phyloP scores from a whole-genome alignment of 2,113 vertebrate genomes.

The Microcebus jonahi region DNA sequence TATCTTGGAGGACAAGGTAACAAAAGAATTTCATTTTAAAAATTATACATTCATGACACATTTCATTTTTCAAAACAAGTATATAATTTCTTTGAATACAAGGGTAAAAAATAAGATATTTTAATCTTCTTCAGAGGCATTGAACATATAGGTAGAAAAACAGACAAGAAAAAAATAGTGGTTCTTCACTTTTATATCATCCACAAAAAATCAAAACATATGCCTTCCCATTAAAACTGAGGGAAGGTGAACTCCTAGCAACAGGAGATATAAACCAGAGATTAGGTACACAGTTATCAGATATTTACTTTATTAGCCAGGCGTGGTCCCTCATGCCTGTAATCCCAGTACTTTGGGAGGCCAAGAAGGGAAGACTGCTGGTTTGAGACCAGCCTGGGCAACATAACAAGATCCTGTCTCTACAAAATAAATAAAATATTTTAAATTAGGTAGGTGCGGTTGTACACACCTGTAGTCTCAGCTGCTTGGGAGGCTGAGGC shows the following conservation, averaged over 20 bases:
- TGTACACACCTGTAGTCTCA: too few species aligned
- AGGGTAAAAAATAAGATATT: background rate
- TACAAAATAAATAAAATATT: too few species aligned
- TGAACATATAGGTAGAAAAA: background rate
- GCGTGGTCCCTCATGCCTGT: too few species aligned
- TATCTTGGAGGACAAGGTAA: background rate
- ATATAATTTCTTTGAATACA: background rate
- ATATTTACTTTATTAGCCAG: background rate
- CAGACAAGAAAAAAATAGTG: background rate
- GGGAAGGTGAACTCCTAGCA: background rate
- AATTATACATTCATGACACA: background rate
- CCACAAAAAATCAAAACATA: background rate
- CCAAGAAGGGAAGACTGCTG: too few species aligned
- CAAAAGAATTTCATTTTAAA: constrained; percentile 7
- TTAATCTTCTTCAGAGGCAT: background rate
- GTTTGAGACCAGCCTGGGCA: too few species aligned
- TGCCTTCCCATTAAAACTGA: background rate
- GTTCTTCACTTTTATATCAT: background rate
- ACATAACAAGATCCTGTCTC: too few species aligned
- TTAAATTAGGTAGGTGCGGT: too few species aligned
- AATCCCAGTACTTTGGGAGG: too few species aligned
- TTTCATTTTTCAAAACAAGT: background rate
- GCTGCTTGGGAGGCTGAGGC: too few species aligned
- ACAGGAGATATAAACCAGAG: background rate
- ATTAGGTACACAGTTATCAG: background rate